Evolutionary conservation across 2,888 invertebrate species (phyloP).

Genomic region (Nephrotoma appendiculata): DNA sequence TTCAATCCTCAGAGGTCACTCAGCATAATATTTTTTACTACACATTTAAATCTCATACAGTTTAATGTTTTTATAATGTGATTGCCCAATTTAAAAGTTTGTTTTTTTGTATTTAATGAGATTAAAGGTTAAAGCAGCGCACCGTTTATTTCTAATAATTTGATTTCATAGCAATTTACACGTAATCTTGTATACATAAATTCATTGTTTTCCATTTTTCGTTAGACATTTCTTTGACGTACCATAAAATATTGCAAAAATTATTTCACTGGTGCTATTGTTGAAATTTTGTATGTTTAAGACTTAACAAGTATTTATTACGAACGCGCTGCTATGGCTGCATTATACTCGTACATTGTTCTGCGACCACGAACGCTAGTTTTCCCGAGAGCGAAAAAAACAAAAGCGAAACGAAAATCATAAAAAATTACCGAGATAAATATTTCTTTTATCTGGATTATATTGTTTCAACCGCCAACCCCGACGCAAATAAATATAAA

Average conservation of each 20-base stretch:
- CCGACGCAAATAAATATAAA: background rate
- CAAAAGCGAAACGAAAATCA: background rate
- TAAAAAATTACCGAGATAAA: background rate
- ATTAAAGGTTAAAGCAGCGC: too few species aligned
- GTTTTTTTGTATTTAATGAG: too few species aligned
- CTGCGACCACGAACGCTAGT: background rate
- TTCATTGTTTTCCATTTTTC: background rate
- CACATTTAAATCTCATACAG: too few species aligned
- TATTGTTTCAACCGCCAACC: background rate
- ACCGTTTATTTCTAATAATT: too few species aligned
- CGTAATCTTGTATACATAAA: too few species aligned
- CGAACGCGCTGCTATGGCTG: background rate
- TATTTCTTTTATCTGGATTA: background rate
- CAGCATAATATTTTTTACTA: too few species aligned
- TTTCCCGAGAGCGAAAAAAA: background rate
- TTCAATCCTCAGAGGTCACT: too few species aligned
- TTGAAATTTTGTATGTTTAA: background rate
- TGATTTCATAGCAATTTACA: too few species aligned
- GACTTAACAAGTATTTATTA: background rate
- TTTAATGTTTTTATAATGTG: too few species aligned
- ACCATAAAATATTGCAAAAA: background rate
- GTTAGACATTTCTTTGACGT: background rate
- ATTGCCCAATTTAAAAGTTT: too few species aligned
- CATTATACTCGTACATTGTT: background rate
- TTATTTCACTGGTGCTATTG: background rate